These are phyloP conservation scores for Orchesella flavescens DNA, from an alignment of 2,888 invertebrate species.

Conservation along the genomic window DNA sequence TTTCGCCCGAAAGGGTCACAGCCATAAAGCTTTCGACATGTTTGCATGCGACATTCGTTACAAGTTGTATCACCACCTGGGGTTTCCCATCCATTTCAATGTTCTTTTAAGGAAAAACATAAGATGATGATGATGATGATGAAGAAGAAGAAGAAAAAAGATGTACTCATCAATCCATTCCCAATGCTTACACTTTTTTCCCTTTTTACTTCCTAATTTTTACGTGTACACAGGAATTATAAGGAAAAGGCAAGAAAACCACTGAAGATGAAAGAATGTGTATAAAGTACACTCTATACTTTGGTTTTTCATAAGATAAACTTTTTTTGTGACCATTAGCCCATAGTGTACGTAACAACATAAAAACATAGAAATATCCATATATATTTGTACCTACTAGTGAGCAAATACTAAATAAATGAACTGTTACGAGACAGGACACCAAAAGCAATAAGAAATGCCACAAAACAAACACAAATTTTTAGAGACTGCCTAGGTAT, in stretches of 20 bases:
- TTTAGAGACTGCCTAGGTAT: conserved; percentile 18
- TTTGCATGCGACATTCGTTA: conserved; percentile 70
- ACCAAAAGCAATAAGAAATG: conserved; percentile 16
- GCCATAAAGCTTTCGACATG: conserved; percentile 62
- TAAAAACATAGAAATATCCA: background rate
- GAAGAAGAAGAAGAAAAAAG: background rate
- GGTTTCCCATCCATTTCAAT: conserved; percentile 53
- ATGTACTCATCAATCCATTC: background rate
- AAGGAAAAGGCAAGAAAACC: background rate
- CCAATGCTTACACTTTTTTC: conserved; percentile 14
- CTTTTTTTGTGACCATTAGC: background rate
- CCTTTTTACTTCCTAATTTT: conserved; percentile 3
- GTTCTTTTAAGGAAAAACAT: conserved; percentile 36
- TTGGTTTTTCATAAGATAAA: background rate
- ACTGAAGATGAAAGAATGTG: background rate
- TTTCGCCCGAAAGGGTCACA: conserved; percentile 20
- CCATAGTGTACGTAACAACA: background rate
- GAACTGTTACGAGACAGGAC: background rate
- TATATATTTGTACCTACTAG: background rate
- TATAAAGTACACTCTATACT: background rate
- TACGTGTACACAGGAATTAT: background rate
- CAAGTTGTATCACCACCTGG: conserved; percentile 70
- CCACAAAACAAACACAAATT: conserved; percentile 19
- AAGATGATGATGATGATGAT: background rate
- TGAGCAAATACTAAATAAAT: background rate